A percentile compares a stretch with the other conserved stretches of the same genome.
Conservation (phyloP, 2,888 invertebrate genomes). For the Chaitophorus viminalis region DNA sequence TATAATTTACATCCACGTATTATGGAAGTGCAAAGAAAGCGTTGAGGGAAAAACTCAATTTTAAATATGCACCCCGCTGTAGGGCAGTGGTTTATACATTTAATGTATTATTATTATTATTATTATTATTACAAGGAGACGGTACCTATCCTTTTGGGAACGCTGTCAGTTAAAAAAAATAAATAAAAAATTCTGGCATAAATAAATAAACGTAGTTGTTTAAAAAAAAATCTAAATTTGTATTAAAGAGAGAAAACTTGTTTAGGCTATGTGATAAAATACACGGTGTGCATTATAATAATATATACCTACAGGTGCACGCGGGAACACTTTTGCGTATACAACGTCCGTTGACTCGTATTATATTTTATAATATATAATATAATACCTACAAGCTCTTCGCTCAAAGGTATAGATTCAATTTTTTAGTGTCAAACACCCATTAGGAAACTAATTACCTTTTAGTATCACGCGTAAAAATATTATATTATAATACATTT, state of each 20-base stretch:
- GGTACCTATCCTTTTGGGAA: background rate
- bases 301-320: background rate
- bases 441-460: slow-evolving; percentile 41
- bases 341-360: background rate
- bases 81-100: slow-evolving; percentile 10
- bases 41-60: slow-evolving; percentile 27
- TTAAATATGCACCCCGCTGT: background rate
- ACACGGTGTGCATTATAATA: background rate
- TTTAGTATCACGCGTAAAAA: slow-evolving; percentile 7
- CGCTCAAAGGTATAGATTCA: background rate
- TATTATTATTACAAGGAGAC: background rate
- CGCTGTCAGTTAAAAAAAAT: slow-evolving; percentile 13
- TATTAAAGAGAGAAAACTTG: slow-evolving; percentile 39
- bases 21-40: background rate
- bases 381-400: background rate
- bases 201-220: background rate
- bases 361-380: background rate
- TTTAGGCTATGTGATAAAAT: slow-evolving; percentile 25
- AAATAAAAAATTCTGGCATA: background rate
- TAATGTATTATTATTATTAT: slow-evolving; percentile 36
- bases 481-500: slow-evolving; percentile 19
- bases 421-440: slow-evolving; percentile 36
- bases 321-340: no score
- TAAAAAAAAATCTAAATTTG: slow-evolving; percentile 8
- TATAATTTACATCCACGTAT: no score